Evolutionary conservation across 2,888 invertebrate genomes (phyloP), one percentile per base, ranked within the genome.

Genomic region (Seira ritae): DNA sequence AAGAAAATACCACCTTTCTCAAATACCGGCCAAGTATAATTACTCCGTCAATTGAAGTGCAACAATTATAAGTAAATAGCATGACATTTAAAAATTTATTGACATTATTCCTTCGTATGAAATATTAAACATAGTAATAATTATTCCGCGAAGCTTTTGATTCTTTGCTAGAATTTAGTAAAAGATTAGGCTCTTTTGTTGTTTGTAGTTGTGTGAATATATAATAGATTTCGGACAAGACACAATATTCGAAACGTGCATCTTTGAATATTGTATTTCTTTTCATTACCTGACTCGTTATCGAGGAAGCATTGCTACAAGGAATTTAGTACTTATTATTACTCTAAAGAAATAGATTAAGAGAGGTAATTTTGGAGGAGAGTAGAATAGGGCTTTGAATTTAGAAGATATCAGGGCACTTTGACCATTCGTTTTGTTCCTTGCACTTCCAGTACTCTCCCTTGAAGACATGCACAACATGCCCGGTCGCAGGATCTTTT

Each of bases 371-470:
- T 12, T 10, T 67, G 6, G 67, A 6, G 23, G 22, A 67, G 12
- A 37, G 55, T 23, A 62, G 62, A 24, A 31, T 19, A 23, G 15
- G 46, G 15, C 6, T 46, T 66, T 4, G 31, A 76, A 23, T 74
- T 68, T 90, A 91, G 90, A 94, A 98, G 91, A 99, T 98, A 91
- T 97, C 94, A 66, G 98, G 98, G 92, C 98, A 98, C 89, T 91
- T 92, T 79, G 93, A 91, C 98, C 99, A 99, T 91, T 98, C 96
- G 90, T 94, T 94, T 89, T 93, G 94, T 88, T 93, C 93, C 92
- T 99, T 99, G 91, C 94, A 94, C 84, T 95, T 93, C 99, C 99
- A 99, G 92, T 99, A 99, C 88, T 94, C 94, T 88, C 95, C 95
- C 89, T 94, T 95, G 92, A 94, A 98, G 86, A 95, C 93, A 91